phyloP scores from a whole-genome alignment of 2,797 vertebrate genomes.

The Eulemur albifrons region DNA sequence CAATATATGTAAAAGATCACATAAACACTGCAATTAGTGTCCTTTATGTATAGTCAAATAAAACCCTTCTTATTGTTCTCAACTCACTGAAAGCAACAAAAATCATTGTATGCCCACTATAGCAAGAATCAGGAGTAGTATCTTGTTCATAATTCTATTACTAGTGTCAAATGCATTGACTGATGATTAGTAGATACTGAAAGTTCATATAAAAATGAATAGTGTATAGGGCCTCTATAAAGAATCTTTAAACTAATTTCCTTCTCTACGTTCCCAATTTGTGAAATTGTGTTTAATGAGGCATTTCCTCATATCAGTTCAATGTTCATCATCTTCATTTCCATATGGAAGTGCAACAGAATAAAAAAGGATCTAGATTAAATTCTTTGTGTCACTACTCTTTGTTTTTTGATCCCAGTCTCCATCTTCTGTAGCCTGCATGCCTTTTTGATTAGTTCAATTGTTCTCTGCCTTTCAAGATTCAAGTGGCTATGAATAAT shows the following conservation, averaged over 20 bases:
- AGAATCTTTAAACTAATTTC: background rate
- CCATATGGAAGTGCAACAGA: background rate
- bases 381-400: background rate
- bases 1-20: background rate
- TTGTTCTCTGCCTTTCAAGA: background rate
- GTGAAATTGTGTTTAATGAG: background rate
- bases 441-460: background rate
- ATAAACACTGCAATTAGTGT: background rate
- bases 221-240: background rate
- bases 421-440: background rate
- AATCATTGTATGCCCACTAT: background rate
- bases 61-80: background rate
- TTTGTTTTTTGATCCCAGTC: background rate
- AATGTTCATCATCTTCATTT: background rate
- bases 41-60: background rate
- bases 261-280: background rate
- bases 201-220: background rate
- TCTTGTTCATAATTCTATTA: background rate
- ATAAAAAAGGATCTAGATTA: background rate
- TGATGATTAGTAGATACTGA: background rate
- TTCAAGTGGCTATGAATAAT: background rate
- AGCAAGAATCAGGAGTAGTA: background rate
- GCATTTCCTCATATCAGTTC: background rate
- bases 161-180: background rate
- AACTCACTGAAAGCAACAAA: background rate